phyloP scores from a whole-genome alignment of 2,888 invertebrate species.

The Lasius platythorax region DNA sequence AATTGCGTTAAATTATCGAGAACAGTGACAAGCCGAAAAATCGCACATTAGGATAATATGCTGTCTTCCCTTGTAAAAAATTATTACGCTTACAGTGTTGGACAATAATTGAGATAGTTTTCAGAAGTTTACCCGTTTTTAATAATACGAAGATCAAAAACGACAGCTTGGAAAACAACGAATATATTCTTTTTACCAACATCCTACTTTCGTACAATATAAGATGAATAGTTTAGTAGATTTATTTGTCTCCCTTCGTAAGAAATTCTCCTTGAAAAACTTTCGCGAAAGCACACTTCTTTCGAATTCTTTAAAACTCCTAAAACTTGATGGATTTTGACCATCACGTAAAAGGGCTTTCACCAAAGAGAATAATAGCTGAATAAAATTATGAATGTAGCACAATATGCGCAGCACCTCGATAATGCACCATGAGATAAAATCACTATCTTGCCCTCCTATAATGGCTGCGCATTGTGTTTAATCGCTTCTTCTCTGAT shows the following conservation, averaged over 20 bases:
- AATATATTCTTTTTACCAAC: neutral
- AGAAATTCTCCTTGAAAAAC: constrained; percentile 22
- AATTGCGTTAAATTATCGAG: neutral
- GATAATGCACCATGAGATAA: constrained; percentile 6
- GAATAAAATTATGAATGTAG: neutral
- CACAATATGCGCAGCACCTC: neutral
- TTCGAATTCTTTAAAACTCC: constrained; percentile 19
- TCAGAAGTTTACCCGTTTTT: constrained; percentile 19
- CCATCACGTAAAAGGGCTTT: neutral
- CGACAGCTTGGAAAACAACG: constrained; percentile 5
- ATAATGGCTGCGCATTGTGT: constrained; percentile 11
- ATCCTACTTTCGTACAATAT: neutral
- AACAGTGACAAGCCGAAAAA: neutral
- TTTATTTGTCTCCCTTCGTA: constrained; percentile 34
- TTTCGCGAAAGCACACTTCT: neutral
- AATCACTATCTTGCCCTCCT: constrained; percentile 4
- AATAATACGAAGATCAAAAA: constrained; percentile 48
- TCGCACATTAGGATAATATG: neutral
- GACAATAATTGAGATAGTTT: constrained; percentile 75
- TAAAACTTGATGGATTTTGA: constrained; percentile 30
- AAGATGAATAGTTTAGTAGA: constrained; percentile 28
- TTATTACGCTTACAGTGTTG: constrained; percentile 65
- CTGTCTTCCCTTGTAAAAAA: neutral
- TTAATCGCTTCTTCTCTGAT: constrained; percentile 31
- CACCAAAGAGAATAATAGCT: neutral